These are phyloP conservation scores for Micrastur ruficollis DNA, from an alignment of 2,797 vertebrate species.

Conservation along the genomic window DNA sequence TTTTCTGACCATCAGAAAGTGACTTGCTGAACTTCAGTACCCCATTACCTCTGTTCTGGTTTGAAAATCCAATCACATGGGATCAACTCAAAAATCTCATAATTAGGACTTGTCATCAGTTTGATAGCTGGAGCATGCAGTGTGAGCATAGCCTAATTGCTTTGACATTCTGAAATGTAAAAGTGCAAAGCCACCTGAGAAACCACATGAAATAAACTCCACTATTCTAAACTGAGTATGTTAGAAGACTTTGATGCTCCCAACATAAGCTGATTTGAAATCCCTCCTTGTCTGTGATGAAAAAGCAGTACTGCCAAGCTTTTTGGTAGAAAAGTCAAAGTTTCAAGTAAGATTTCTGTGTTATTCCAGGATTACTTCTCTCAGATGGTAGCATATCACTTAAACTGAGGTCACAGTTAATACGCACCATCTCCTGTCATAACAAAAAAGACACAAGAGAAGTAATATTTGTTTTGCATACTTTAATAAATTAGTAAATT, in stretches of 20 bases:
- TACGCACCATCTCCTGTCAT: neutral
- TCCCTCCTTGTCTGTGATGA: neutral
- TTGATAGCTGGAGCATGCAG: neutral
- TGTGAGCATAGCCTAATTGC: neutral
- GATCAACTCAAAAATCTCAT: neutral
- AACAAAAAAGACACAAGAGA: neutral
- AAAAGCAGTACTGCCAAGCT: neutral
- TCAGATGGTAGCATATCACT: neutral
- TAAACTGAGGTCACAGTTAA: neutral
- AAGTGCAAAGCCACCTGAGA: neutral
- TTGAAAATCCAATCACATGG: neutral
- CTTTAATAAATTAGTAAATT: neutral
- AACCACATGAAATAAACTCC: neutral
- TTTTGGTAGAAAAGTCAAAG: neutral
- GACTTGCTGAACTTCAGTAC: neutral
- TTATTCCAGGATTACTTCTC: neutral
- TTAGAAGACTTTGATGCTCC: neutral
- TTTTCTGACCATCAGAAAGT: constrained; percentile 13
- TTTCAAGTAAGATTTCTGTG: neutral
- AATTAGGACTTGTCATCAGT: neutral
- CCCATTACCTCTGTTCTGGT: neutral
- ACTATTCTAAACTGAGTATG: neutral
- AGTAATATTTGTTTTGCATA: neutral
- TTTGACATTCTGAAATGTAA: neutral
- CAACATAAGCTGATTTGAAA: neutral